Evolutionary conservation across 2,113 vertebrate genomes (phyloP), one percentile per base, ranked within the genome.

Genomic region (Sinocyclocheilus maitianheensis): DNA sequence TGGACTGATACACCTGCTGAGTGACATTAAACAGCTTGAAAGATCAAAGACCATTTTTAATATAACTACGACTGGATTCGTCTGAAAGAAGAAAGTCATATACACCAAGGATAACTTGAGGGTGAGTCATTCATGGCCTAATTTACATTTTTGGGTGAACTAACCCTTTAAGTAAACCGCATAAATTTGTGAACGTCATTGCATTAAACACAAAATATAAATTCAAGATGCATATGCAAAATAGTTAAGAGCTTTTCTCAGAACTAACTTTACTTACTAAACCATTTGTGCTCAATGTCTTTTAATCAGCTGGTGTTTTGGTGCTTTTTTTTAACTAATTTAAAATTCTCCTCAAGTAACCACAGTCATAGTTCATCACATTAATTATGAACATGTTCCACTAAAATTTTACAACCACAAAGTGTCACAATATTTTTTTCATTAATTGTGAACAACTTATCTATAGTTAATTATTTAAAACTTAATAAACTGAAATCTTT

Each of bases 121-220:
- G 26, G 26, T 26, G 26, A 26, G 26, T 26, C 1, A 30, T 30
- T 30, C 1, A 30, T 30, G 30, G 30, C 1, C 30, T 30, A 30
- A 30, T 30, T 30, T 30, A 2, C 30, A 30, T 30, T 30, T 30
- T 30, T 30, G 30, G 30, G 1, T 30, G 30, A 30, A 30, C 30
- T 30, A 30, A 30, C 30, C 30, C 30, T 30, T 30, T 82, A 53
- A 67, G 43, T 82, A 26, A 8, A 22, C 2, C 16, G 6, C 62
- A 48, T 20, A 82, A n/a, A 55, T 51, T 20, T 69, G 20, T 34
- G 63, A 82, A 69, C 5, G 10, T 81, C 60, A 81, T 65, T 81
- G 78, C 78, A 46, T 26, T 26, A 81, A 63, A 81, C n/a, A 46
- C 22, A 63, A 63, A 65, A 79, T 40, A 62, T 24, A 18, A 43